Conservation (phyloP, 2,797 vertebrate genomes). For the Syngnathus acus region DNA sequence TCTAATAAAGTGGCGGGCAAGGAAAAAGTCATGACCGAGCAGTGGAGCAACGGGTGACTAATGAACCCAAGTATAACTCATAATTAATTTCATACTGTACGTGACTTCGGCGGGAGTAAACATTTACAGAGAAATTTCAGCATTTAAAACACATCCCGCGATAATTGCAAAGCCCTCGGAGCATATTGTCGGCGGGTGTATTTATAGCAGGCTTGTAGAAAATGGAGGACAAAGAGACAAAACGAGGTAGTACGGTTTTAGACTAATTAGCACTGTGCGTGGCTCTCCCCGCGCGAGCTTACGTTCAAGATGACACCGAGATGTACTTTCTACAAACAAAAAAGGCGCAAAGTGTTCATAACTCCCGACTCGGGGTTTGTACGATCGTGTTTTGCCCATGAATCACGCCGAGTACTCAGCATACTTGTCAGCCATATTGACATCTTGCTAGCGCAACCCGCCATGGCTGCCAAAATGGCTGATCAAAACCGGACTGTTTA, state of each 20-base stretch:
- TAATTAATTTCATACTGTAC: conserved; percentile 13
- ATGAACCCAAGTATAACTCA: conserved; percentile 19
- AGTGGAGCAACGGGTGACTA: not conserved
- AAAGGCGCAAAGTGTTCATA: no score
- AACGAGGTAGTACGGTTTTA: conserved; percentile 25
- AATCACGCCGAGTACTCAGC: no score
- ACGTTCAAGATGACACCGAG: conserved; percentile 43
- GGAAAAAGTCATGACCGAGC: not conserved
- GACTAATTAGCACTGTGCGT: conserved; percentile 41
- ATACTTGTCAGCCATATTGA: no score
- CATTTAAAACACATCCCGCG: conserved; percentile 33
- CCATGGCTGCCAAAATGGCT: no score
- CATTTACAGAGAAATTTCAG: conserved; percentile 25
- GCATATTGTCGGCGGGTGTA: conserved; percentile 16
- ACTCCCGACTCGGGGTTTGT: no score
- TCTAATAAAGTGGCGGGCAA: not conserved
- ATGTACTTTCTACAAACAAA: no score
- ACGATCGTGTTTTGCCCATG: no score
- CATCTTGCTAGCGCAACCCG: no score
- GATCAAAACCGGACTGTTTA: no score
- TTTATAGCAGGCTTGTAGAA: conserved; percentile 34
- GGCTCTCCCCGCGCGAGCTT: conserved; percentile 28
- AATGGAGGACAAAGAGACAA: conserved; percentile 17
- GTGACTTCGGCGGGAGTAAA: conserved; percentile 34
- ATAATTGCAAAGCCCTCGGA: conserved; percentile 24